A percentile compares a stretch with the other conserved stretches of the same genome.
Conservation (phyloP, 2,888 invertebrate species). For the Rosalia funebris region DNA sequence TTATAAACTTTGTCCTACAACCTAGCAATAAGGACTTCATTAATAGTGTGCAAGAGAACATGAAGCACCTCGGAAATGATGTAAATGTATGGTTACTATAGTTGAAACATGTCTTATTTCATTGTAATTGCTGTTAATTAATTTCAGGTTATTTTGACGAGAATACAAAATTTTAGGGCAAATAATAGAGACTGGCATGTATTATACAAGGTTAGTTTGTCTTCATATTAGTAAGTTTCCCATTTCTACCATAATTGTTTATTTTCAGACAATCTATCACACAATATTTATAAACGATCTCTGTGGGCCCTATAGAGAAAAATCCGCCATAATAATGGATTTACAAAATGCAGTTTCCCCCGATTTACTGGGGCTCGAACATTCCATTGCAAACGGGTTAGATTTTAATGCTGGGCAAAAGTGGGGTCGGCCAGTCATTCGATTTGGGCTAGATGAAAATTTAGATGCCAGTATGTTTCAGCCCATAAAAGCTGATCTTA, state of each 20-base stretch:
- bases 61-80: conserved; percentile 72
- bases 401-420: conserved; percentile 71
- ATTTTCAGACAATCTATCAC: conserved; percentile 72
- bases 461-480: conserved; percentile 77
- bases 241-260: background rate
- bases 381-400: conserved; percentile 77
- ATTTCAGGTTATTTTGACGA: conserved; percentile 70
- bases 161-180: conserved; percentile 73
- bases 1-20: conserved; percentile 74
- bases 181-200: conserved; percentile 76
- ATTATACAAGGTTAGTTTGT: conserved; percentile 72
- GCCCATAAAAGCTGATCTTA: no score
- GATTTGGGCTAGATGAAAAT: conserved; percentile 77
- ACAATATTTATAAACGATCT: conserved; percentile 75
- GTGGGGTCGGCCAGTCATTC: conserved; percentile 77
- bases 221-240: background rate
- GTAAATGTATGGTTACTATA: conserved; percentile 63
- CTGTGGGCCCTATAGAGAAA: conserved; percentile 66
- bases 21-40: conserved; percentile 72
- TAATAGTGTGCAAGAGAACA: conserved; percentile 70
- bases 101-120: no score
- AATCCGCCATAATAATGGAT: conserved; percentile 67
- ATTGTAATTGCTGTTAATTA: background rate
- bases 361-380: conserved; percentile 70
- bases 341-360: conserved; percentile 66